These are phyloP conservation scores for Pollicipes pollicipes DNA, from an alignment of 1,140 invertebrate species.

Conservation along the genomic window DNA sequence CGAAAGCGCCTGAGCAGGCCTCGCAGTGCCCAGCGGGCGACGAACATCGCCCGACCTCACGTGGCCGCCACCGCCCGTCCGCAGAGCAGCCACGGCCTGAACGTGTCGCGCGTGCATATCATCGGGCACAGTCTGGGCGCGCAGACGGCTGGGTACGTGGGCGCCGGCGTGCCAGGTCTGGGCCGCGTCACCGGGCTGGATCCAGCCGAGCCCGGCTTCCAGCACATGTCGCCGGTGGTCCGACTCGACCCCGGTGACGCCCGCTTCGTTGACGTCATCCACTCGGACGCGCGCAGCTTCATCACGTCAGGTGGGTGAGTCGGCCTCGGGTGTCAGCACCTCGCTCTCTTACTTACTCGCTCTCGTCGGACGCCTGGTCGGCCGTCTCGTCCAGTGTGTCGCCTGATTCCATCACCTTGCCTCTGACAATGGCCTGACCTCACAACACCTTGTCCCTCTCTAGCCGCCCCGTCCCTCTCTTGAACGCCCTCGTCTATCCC, in stretches of 20 bases:
- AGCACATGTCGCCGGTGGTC: slow-evolving; percentile 27
- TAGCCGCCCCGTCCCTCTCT: no score
- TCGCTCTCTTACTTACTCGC: no score
- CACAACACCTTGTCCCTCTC: no score
- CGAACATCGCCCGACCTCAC: neutral
- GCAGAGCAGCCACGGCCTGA: neutral
- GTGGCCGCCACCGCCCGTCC: neutral
- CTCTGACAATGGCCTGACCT: no score
- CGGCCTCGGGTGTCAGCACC: no score
- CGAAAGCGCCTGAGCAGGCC: no score
- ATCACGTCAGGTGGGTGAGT: slow-evolving; percentile 11
- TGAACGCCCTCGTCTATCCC: no score
- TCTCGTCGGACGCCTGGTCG: no score
- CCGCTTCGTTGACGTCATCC: slow-evolving; percentile 25
- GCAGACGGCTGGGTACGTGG: slow-evolving; percentile 46
- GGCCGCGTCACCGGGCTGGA: slow-evolving; percentile 34
- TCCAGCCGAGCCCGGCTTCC: slow-evolving; percentile 70
- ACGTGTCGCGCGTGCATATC: slow-evolving; percentile 41
- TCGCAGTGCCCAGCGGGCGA: no score
- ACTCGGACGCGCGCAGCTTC: slow-evolving; percentile 18
- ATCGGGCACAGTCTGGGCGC: slow-evolving; percentile 71
- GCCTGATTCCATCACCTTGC: no score
- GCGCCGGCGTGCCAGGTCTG: slow-evolving; percentile 25
- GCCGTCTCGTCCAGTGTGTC: no score
- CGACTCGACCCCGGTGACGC: slow-evolving; percentile 23